A percentile compares a stretch with the other conserved stretches of the same genome.
phyloP scores from a whole-genome alignment of 2,113 vertebrate species.

The Pipra filicauda region DNA sequence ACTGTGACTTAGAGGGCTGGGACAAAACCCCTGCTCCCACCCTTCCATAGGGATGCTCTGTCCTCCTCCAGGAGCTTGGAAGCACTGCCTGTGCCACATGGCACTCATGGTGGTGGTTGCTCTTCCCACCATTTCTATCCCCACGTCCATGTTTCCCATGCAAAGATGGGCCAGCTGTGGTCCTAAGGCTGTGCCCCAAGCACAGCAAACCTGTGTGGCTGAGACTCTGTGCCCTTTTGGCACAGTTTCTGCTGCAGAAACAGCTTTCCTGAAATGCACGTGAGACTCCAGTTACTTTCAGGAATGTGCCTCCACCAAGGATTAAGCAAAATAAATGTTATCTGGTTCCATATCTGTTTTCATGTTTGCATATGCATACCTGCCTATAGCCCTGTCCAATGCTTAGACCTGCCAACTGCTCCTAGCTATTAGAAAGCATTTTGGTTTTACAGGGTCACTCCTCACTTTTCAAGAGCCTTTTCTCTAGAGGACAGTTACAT shows the following conservation, averaged over 20 bases:
- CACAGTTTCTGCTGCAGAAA: neutral
- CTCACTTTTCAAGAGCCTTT: neutral
- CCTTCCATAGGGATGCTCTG: neutral
- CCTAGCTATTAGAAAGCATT: neutral
- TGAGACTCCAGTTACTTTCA: conserved; percentile 13
- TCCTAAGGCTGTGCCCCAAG: neutral
- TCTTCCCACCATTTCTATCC: neutral
- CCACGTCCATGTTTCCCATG: rapidly evolving
- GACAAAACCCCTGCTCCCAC: neutral
- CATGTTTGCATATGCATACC: conserved; percentile 48
- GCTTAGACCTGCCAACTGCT: conserved; percentile 1
- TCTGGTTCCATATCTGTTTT: conserved; percentile 38
- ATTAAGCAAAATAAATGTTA: conserved; percentile 41
- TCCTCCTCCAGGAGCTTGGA: neutral
- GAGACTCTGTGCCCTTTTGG: neutral
- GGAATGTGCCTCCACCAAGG: conserved; percentile 32
- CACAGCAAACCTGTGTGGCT: rapidly evolving
- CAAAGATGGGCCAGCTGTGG: rapidly evolving
- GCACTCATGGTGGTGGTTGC: rapidly evolving
- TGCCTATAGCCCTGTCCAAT: neutral
- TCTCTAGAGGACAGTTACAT: neutral
- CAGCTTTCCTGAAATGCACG: neutral
- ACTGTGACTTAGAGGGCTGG: neutral
- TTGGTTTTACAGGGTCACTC: neutral
- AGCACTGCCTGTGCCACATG: neutral